Percentiles rank a stretch among this genome's conserved stretches.
phyloP scores from a whole-genome alignment of 2,888 invertebrate genomes.

The Schizotus pectinicornis region DNA sequence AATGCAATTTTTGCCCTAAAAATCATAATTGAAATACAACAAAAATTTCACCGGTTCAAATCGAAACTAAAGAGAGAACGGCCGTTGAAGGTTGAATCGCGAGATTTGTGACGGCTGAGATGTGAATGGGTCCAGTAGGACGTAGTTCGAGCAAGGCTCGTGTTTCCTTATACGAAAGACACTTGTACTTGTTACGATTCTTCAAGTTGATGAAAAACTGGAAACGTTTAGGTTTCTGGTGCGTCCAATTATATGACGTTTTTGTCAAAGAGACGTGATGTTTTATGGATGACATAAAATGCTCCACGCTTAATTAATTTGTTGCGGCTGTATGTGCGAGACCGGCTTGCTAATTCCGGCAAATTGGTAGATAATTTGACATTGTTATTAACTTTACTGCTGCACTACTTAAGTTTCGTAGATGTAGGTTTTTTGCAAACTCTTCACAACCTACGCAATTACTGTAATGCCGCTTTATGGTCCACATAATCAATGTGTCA shows the following conservation, averaged over 20 bases:
- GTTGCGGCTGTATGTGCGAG: background rate
- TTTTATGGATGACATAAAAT: constrained; percentile 9
- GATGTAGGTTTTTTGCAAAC: too few species aligned
- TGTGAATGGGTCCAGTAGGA: constrained; percentile 37
- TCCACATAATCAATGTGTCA: too few species aligned
- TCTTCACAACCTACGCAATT: too few species aligned
- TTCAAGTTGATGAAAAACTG: constrained; percentile 27
- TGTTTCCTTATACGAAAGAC: constrained; percentile 34
- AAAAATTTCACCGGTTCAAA: too few species aligned
- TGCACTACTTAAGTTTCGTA: too few species aligned
- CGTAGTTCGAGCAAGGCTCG: constrained; percentile 31
- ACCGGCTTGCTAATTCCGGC: too few species aligned
- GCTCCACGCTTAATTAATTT: constrained; percentile 9
- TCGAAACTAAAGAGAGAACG: too few species aligned
- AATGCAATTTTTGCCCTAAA: too few species aligned
- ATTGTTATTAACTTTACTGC: too few species aligned
- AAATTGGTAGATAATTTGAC: too few species aligned
- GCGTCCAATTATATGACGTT: constrained; percentile 5
- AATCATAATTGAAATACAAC: too few species aligned
- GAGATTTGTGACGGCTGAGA: constrained; percentile 19
- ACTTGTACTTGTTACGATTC: constrained; percentile 29
- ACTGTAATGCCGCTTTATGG: too few species aligned
- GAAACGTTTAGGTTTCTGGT: constrained; percentile 15
- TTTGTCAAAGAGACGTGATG: constrained; percentile 7
- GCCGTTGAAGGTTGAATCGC: background rate